Evolutionary conservation across 2,113 vertebrate genomes (phyloP), one percentile per base, ranked within the genome.

Genomic region (Ctenomys sociabilis): DNA sequence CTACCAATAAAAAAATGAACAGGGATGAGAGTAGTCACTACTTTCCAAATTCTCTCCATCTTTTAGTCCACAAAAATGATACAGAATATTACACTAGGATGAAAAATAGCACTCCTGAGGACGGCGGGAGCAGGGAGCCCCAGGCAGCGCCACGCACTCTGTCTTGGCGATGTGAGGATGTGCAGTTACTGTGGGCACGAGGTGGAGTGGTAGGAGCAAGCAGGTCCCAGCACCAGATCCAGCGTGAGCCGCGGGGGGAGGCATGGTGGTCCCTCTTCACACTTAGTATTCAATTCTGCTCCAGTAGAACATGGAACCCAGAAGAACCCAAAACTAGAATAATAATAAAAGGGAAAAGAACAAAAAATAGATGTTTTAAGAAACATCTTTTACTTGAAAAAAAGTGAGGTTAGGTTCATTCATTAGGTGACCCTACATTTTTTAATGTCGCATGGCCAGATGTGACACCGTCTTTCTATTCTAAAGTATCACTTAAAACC

Each of bases 281-380:
- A 66, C 97, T 98, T 97, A 99, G 85, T 98, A 98, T 84, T 98
- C 98, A 93, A 97, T 98, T 97, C 97, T 97, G 97, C 98, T 98
- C 99, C 99, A 99, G 96, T 98, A 99, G 98, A 99, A 98, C 98
- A 99, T 99, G 93, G 98, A 98, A 61, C 98, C 98, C 84, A 99
- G 97, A 75, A 99, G 98, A 84, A 99, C 98, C 0, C 97, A 99
- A 95, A 99, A 99, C 99, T 99, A 97, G 88, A 97, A 98, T 57
- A 16, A 57, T 57, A 17, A 57, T 17, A 96, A 0, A 32, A 94
- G 94, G 7, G 9, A 8, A 26, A 77, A 70, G 66, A 37, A 28
- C 35, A 85, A 88, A 93, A 93, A 57, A 94, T 43, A 80, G 49
- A 52, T 80, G 22, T 0, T 35, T 93, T 87, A 73, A 90, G 52